Conservation (phyloP, 2,888 invertebrate genomes). For the Euplexia lucipara region DNA sequence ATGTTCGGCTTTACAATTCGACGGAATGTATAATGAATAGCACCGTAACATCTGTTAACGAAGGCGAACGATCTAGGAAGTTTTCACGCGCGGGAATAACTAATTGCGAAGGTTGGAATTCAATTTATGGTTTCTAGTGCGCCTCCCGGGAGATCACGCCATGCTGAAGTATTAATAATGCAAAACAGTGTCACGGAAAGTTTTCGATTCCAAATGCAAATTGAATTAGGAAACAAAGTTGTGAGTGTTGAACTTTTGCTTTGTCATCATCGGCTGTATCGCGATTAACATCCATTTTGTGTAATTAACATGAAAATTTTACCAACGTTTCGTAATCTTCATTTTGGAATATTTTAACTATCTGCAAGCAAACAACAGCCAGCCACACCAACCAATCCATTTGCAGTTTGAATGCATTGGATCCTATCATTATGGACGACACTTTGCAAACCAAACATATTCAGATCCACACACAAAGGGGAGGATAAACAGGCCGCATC, state of each 20-base stretch:
- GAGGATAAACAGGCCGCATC: slow-evolving; percentile 54
- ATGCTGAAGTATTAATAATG: slow-evolving; percentile 90
- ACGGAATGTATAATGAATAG: slow-evolving; percentile 91
- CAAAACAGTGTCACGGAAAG: slow-evolving; percentile 91
- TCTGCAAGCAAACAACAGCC: slow-evolving; percentile 15
- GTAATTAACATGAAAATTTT: slow-evolving; percentile 54
- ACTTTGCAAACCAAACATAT: slow-evolving; percentile 58
- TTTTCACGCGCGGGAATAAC: slow-evolving; percentile 91
- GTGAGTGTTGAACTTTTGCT: slow-evolving; percentile 81
- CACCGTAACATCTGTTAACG: slow-evolving; percentile 91
- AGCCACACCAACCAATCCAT: slow-evolving; percentile 38
- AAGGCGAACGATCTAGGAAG: slow-evolving; percentile 91
- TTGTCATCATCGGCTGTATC: slow-evolving; percentile 81
- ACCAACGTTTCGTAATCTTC: slow-evolving; percentile 34
- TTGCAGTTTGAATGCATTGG: slow-evolving; percentile 53
- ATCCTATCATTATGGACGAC: slow-evolving; percentile 51
- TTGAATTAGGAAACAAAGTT: slow-evolving; percentile 90
- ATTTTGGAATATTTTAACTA: slow-evolving; percentile 34
- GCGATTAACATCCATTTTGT: slow-evolving; percentile 78
- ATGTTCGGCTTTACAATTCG: slow-evolving; percentile 90
- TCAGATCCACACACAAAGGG: slow-evolving; percentile 58
- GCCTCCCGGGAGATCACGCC: slow-evolving; percentile 89
- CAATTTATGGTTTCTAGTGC: slow-evolving; percentile 90
- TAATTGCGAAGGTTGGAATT: slow-evolving; percentile 91
- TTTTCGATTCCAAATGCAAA: slow-evolving; percentile 91